phyloP scores from a whole-genome alignment of 2,113 vertebrate genomes.

The Caranx ignobilis region DNA sequence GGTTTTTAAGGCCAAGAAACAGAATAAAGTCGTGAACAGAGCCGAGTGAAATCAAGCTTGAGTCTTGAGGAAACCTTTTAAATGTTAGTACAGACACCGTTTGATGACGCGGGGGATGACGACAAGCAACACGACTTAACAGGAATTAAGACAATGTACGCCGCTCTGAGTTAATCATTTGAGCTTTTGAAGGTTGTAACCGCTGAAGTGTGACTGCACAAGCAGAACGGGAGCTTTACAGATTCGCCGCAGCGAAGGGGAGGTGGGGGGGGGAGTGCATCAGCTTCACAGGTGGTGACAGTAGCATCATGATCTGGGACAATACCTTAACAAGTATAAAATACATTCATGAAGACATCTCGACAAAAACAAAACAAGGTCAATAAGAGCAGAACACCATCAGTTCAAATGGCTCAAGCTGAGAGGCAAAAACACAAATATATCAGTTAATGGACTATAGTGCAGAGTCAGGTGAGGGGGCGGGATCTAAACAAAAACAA shows the following conservation, averaged over 20 bases:
- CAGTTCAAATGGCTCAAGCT: slow-evolving; percentile 52
- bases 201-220: slow-evolving; percentile 31
- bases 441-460: slow-evolving; percentile 48
- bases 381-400: slow-evolving; percentile 59
- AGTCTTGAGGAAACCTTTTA: slow-evolving; percentile 19
- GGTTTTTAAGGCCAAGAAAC: slow-evolving; percentile 71
- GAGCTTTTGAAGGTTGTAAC: slow-evolving; percentile 6
- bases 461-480: slow-evolving; percentile 18
- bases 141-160: slow-evolving; percentile 6
- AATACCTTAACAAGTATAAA: slow-evolving; percentile 64
- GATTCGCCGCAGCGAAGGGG: slow-evolving; percentile 7
- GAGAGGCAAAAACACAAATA: slow-evolving; percentile 33
- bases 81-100: slow-evolving; percentile 18
- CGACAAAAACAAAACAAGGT: slow-evolving; percentile 60
- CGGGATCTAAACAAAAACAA: background rate
- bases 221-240: slow-evolving; percentile 5
- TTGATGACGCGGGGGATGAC: background rate
- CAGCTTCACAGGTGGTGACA: slow-evolving; percentile 40
- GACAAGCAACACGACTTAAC: background rate
- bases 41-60: background rate
- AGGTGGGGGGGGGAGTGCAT: slow-evolving; percentile 15
- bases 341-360: slow-evolving; percentile 83
- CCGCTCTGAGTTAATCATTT: slow-evolving; percentile 25
- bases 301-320: slow-evolving; percentile 55
- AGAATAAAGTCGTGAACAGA: slow-evolving; percentile 30